Percentiles rank a stretch among this genome's conserved stretches.
Evolutionary conservation across 2,888 invertebrate genomes (phyloP).

Genomic region (Geophilus truncorum): DNA sequence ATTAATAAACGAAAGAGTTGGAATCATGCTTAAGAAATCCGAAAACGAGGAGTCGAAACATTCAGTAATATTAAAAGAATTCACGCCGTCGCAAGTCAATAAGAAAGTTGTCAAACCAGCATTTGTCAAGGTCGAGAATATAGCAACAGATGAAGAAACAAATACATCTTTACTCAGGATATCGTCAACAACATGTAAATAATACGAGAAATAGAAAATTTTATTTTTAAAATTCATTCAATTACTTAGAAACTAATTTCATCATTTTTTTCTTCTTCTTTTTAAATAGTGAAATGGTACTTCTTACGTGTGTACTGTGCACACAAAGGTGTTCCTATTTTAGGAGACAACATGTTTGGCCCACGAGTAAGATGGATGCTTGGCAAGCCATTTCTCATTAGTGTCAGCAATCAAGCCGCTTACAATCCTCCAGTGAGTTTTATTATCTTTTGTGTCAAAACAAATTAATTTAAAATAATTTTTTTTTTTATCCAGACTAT

Average conservation of each 20-base stretch:
- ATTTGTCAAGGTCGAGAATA: constrained; percentile 46
- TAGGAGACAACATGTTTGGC: constrained; percentile 49
- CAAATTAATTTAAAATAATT: neutral
- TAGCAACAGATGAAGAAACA: constrained; percentile 38
- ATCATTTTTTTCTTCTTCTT: too few species aligned
- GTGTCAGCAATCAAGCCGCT: constrained; percentile 44
- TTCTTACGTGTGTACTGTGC: constrained; percentile 48
- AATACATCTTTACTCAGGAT: constrained; percentile 32
- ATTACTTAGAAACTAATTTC: neutral
- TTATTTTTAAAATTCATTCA: neutral
- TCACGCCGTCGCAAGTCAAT: neutral
- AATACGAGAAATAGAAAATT: neutral
- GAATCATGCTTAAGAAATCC: neutral
- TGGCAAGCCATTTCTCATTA: constrained; percentile 44
- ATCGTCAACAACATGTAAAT: constrained; percentile 16
- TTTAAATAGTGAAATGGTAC: constrained; percentile 42
- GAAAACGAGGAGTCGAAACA: neutral
- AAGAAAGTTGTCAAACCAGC: constrained; percentile 40
- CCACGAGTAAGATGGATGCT: constrained; percentile 45
- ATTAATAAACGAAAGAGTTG: neutral
- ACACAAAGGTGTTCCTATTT: constrained; percentile 46
- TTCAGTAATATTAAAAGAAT: neutral
- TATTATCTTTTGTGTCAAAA: neutral
- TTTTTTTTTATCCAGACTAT: neutral
- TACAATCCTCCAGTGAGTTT: constrained; percentile 37